phyloP scores from a whole-genome alignment of 2,797 vertebrate genomes.

The Paedocypris micromegethes region DNA sequence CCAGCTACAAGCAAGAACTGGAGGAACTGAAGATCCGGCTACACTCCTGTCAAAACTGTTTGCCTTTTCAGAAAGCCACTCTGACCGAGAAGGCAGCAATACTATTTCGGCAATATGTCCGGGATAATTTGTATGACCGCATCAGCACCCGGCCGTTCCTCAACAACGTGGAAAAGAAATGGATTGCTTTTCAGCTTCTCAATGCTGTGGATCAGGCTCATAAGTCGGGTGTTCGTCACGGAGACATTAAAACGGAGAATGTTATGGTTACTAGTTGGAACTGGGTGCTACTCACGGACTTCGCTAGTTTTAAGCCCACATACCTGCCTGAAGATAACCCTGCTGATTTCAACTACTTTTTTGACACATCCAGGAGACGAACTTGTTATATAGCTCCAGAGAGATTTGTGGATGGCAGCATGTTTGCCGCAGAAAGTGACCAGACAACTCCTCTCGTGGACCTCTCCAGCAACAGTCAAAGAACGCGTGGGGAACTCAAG shows the following conservation, averaged over 20 bases:
- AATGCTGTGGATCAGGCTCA: conserved; percentile 92
- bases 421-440: conserved; percentile 87
- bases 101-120: conserved; percentile 89
- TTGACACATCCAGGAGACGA: conserved; percentile 88
- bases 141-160: conserved; percentile 94
- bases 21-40: conserved; percentile 93
- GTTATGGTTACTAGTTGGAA: conserved; percentile 99
- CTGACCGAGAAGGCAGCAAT: conserved; percentile 89
- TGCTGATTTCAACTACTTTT: conserved; percentile 98
- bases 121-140: conserved; percentile 95
- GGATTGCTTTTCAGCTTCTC: conserved; percentile 95
- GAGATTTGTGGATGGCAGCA: conserved; percentile 91
- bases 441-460: conserved; percentile 92
- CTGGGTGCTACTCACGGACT: conserved; percentile 95
- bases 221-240: conserved; percentile 89
- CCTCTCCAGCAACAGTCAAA: conserved; percentile 86
- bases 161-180: conserved; percentile 92
- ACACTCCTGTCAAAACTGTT: conserved; percentile 89
- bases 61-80: conserved; percentile 90
- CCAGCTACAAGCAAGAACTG: conserved; percentile 92
- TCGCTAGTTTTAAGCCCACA: conserved; percentile 96
- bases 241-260: conserved; percentile 97
- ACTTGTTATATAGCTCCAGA: conserved; percentile 95
- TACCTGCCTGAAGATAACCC: conserved; percentile 97
- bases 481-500: conserved; percentile 85